Evolutionary conservation across 2,888 invertebrate species (phyloP).

Genomic region (Terebella lapidaria): DNA sequence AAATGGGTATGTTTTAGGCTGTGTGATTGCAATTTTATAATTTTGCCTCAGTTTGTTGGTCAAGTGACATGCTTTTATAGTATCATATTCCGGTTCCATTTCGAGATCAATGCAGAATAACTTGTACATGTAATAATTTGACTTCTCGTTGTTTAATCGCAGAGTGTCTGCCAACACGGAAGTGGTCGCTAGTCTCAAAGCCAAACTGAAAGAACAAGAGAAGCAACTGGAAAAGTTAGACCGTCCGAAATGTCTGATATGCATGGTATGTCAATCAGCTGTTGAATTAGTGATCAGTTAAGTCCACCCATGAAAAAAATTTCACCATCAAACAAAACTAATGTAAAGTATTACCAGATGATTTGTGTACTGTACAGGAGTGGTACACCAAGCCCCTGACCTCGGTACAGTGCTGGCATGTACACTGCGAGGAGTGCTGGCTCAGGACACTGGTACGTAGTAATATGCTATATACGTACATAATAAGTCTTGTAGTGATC

Average conservation of each 20-base stretch:
- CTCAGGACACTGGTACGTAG: slow-evolving; percentile 65
- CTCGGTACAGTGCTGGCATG: slow-evolving; percentile 94
- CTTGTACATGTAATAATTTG: no score
- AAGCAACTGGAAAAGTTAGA: slow-evolving; percentile 38
- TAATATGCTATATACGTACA: background rate
- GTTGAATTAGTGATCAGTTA: background rate
- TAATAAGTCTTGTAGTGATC: background rate
- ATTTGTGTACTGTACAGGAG: background rate
- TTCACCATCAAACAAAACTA: no score
- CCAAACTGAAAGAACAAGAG: slow-evolving; percentile 30
- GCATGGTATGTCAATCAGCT: slow-evolving; percentile 64
- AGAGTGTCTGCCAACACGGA: no score
- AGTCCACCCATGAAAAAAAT: background rate
- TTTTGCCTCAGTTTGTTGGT: no score
- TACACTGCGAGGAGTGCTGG: slow-evolving; percentile 85
- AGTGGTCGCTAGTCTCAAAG: slow-evolving; percentile 18
- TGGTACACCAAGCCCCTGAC: slow-evolving; percentile 72
- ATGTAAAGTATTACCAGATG: no score
- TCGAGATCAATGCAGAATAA: no score
- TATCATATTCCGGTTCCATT: no score
- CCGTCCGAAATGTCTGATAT: slow-evolving; percentile 81
- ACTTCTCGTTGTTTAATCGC: no score
- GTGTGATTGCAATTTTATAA: no score
- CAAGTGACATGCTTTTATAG: no score
- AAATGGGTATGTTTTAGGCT: no score